These are phyloP conservation scores for Spisula subtruncata DNA, from an alignment of 2,888 invertebrate species.

Conservation along the genomic window DNA sequence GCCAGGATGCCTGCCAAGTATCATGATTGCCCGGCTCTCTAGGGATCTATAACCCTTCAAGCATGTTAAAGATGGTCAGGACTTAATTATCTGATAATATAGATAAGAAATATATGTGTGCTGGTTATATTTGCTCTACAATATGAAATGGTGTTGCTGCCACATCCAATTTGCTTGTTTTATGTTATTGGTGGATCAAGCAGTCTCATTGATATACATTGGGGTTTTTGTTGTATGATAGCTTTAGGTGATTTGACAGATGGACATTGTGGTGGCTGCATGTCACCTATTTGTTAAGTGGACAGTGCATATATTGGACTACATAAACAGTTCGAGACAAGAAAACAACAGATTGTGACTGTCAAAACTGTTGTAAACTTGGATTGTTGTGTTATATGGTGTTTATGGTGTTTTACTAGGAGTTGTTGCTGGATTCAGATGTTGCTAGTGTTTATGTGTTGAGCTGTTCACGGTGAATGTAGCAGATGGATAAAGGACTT, in stretches of 20 bases:
- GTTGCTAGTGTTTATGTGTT: not conserved
- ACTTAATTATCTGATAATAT: constrained; percentile 51
- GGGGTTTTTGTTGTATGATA: not conserved
- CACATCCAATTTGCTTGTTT: constrained; percentile 20
- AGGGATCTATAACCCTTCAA: constrained; percentile 34
- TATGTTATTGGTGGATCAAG: not conserved
- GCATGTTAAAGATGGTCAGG: constrained; percentile 39
- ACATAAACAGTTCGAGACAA: constrained; percentile 1
- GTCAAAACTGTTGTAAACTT: not conserved
- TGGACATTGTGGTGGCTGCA: not conserved
- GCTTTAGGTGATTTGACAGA: constrained; percentile 8
- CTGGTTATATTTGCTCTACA: not conserved
- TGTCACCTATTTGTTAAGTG: constrained; percentile 28
- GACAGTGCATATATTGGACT: not conserved
- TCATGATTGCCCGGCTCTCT: constrained; percentile 30
- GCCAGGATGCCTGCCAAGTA: constrained; percentile 4
- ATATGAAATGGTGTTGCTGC: constrained; percentile 19
- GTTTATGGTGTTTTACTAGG: not conserved
- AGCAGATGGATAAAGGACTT: not conserved
- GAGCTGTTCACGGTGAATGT: not conserved
- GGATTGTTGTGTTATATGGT: not conserved
- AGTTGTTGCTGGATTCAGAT: not conserved
- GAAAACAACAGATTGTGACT: not conserved
- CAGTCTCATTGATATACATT: constrained; percentile 14
- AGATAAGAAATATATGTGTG: not conserved